Percentiles rank a stretch among this genome's conserved stretches.
These are phyloP conservation scores for Podargus strigoides DNA, from an alignment of 2,797 vertebrate species.

Conservation along the genomic window DNA sequence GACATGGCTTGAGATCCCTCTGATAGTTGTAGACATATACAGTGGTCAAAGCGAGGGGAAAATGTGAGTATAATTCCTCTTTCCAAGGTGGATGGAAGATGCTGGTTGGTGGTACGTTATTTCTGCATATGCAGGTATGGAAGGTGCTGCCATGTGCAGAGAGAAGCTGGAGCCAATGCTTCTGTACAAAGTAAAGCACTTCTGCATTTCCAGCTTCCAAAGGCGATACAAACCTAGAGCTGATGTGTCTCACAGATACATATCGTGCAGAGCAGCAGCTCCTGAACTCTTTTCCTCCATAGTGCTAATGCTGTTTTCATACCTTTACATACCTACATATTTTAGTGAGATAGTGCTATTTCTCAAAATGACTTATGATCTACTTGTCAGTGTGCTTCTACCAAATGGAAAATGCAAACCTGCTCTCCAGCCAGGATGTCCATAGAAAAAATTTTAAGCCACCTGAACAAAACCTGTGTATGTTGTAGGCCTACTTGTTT, in stretches of 20 bases:
- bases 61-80: background rate
- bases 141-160: background rate
- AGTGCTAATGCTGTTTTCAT: background rate
- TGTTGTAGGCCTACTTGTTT: background rate
- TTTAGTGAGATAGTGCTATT: background rate
- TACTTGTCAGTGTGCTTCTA: background rate
- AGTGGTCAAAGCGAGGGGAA: background rate
- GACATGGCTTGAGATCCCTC: background rate
- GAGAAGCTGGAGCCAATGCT: background rate
- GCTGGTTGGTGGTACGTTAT: background rate
- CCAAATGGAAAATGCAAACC: background rate
- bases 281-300: background rate
- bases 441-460: background rate
- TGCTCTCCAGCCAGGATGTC: background rate
- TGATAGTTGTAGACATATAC: fast-evolving
- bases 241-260: background rate
- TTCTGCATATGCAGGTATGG: background rate
- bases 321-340: background rate
- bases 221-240: background rate
- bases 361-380: background rate
- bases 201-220: background rate
- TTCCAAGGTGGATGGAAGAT: background rate
- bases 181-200: background rate
- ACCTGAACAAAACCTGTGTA: background rate
- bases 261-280: background rate